Evolutionary conservation across 2,797 vertebrate species (phyloP).

Genomic region (Kryptopterus vitreolus): DNA sequence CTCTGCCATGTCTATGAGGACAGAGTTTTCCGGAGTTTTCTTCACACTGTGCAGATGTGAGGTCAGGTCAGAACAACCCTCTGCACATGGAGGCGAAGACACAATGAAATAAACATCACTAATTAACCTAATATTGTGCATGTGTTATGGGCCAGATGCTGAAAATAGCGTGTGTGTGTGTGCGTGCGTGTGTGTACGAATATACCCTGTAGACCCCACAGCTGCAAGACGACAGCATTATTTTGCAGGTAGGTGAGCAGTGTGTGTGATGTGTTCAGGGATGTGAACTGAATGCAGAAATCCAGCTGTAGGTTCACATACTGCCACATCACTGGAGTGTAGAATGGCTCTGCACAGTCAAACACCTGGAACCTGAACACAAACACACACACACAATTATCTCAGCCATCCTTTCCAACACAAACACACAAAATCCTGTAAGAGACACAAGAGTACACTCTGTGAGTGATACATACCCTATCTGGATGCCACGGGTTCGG

Average conservation of each 20-base stretch:
- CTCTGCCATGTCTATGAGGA: constrained; percentile 75
- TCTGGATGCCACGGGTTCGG: constrained; percentile 78
- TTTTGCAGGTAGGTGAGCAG: constrained; percentile 84
- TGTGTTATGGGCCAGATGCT: background rate
- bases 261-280: constrained; percentile 72
- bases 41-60: constrained; percentile 64
- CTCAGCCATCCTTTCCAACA: background rate
- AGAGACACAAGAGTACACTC: background rate
- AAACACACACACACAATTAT: constrained; percentile 3
- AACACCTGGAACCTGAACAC: constrained; percentile 79
- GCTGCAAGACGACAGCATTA: constrained; percentile 83
- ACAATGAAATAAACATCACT: background rate
- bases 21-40: constrained; percentile 72
- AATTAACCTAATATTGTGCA: background rate
- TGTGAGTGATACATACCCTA: constrained; percentile 69
- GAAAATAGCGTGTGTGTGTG: background rate
- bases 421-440: background rate
- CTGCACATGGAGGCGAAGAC: constrained; percentile 59
- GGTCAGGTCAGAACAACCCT: constrained; percentile 74
- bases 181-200: constrained; percentile 7
- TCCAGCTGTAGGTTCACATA: constrained; percentile 79
- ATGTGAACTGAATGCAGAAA: constrained; percentile 77
- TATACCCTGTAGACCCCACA: constrained; percentile 89
- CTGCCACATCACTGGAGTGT: constrained; percentile 82
- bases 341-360: constrained; percentile 75